Percentiles rank a stretch among this genome's conserved stretches.
Evolutionary conservation across 1,140 invertebrate species (phyloP).

Genomic region (Cardiocondyla obscurior): DNA sequence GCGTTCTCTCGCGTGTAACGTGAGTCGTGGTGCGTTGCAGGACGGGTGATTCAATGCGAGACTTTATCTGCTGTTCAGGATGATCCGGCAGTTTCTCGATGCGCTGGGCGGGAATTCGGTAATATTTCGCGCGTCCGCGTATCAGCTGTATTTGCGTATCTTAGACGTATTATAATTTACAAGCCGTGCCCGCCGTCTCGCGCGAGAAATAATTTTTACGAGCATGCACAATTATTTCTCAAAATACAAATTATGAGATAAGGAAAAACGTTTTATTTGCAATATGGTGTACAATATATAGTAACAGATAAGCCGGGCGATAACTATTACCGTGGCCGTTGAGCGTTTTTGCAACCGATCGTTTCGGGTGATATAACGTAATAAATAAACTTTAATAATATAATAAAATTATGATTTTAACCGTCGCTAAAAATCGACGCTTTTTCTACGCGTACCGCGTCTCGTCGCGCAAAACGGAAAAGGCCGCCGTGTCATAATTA

Average conservation of each 20-base stretch:
- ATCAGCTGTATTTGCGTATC: neutral
- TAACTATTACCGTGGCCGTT: neutral
- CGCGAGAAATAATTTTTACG: neutral
- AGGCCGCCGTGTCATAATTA: neutral
- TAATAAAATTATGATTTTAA: neutral
- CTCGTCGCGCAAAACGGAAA: neutral
- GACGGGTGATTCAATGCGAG: conserved; percentile 20
- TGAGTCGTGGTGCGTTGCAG: conserved; percentile 5
- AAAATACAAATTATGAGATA: neutral
- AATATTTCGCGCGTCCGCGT: conserved; percentile 15
- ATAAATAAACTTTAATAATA: neutral
- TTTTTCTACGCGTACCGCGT: neutral
- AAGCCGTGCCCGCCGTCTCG: too few species aligned
- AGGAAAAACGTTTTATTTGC: neutral
- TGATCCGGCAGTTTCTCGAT: conserved; percentile 69
- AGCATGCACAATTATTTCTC: neutral
- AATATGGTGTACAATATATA: conserved; percentile 9
- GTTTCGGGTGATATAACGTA: too few species aligned
- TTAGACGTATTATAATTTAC: neutral
- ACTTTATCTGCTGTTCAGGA: conserved; percentile 1
- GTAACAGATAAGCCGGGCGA: conserved; percentile 12
- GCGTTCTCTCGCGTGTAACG: neutral
- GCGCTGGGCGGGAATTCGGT: conserved; percentile 67
- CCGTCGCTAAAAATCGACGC: neutral
- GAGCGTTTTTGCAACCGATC: too few species aligned